These are phyloP conservation scores for Geotrupes spiniger DNA, from an alignment of 2,888 invertebrate species.

Conservation along the genomic window DNA sequence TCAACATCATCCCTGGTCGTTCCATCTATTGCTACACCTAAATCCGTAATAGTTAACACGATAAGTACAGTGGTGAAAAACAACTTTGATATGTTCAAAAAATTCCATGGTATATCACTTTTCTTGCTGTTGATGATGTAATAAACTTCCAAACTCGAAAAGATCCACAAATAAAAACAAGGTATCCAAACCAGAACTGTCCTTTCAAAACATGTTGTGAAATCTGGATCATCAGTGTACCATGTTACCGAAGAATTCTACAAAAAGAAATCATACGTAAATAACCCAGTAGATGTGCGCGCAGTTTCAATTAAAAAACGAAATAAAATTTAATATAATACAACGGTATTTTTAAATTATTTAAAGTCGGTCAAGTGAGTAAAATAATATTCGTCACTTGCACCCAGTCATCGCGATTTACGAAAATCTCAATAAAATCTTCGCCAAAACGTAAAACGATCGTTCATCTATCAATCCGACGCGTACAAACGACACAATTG, in stretches of 20 bases:
- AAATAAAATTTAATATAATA: constrained; percentile 3
- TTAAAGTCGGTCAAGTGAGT: not conserved
- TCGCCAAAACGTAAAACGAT: not conserved
- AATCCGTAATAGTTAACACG: constrained; percentile 65
- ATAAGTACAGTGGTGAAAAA: constrained; percentile 63
- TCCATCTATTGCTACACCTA: constrained; percentile 48
- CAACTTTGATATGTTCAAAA: constrained; percentile 69
- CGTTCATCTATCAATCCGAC: too few species aligned
- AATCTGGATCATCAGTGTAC: constrained; percentile 74
- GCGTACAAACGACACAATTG: not conserved
- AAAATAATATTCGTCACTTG: too few species aligned
- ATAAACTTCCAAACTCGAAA: constrained; percentile 70
- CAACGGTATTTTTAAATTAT: not conserved
- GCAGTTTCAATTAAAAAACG: not conserved
- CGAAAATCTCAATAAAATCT: not conserved
- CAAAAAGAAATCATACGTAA: constrained; percentile 39
- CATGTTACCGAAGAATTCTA: constrained; percentile 78
- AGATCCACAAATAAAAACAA: constrained; percentile 78
- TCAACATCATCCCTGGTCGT: constrained; percentile 47
- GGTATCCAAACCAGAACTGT: constrained; percentile 89
- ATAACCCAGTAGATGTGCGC: constrained; percentile 7
- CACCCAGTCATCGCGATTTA: too few species aligned
- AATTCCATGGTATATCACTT: constrained; percentile 75
- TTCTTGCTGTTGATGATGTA: constrained; percentile 75
- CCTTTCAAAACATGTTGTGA: constrained; percentile 89